These are phyloP conservation scores for Aurelia coerulea DNA, from an alignment of 30 jellyfish, hydroid and myxozoan genomes.

Conservation along the genomic window DNA sequence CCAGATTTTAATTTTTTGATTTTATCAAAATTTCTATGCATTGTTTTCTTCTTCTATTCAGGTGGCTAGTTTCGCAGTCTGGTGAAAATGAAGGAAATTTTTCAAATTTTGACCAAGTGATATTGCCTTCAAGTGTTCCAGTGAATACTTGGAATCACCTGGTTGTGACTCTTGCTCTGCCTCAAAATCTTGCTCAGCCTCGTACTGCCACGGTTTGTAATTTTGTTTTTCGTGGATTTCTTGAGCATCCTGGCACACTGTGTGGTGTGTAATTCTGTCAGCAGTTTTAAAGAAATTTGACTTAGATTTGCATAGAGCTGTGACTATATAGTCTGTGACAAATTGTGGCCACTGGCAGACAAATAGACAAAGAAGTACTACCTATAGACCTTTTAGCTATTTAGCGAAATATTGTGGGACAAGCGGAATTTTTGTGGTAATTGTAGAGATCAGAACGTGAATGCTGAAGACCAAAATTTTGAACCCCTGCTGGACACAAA, in stretches of 20 bases:
- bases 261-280: too few species aligned
- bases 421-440: neutral
- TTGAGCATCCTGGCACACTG: neutral
- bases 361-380: too few species aligned
- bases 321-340: too few species aligned
- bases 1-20: too few species aligned
- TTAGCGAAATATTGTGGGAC: neutral
- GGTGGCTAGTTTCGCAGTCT: constrained; percentile 91
- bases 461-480: too few species aligned
- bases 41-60: neutral
- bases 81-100: constrained; percentile 65
- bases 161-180: constrained; percentile 77
- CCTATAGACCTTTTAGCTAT: too few species aligned
- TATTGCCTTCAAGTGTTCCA: constrained; percentile 59
- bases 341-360: too few species aligned
- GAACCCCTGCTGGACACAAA: too few species aligned
- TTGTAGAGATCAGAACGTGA: too few species aligned
- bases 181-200: constrained; percentile 79
- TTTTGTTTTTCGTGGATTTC: neutral
- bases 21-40: too few species aligned
- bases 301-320: too few species aligned
- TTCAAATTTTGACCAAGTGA: constrained; percentile 91
- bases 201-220: constrained; percentile 85
- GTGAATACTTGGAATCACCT: constrained; percentile 93
- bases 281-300: too few species aligned